These are phyloP conservation scores for Hylaeus anthracinus DNA, from an alignment of 1,140 invertebrate genomes.

Conservation along the genomic window DNA sequence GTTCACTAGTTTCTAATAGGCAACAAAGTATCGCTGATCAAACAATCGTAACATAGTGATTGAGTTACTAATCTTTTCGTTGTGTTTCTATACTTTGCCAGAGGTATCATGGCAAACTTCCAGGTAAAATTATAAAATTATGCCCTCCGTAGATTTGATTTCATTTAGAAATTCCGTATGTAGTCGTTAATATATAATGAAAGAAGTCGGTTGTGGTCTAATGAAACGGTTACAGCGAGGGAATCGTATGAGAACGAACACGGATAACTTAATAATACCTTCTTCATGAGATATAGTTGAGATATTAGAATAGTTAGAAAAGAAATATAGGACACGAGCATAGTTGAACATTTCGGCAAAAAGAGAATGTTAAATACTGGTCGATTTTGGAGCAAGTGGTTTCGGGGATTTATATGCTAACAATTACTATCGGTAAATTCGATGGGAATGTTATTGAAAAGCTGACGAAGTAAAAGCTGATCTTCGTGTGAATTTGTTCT, in stretches of 20 bases:
- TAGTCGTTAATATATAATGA: background rate
- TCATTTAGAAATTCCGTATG: background rate
- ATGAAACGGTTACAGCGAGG: background rate
- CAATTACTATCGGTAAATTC: no score
- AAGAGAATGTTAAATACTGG: no score
- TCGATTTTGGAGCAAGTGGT: no score
- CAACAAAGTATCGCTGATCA: constrained; percentile 15
- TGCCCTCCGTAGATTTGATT: constrained; percentile 15
- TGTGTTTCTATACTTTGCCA: constrained; percentile 62
- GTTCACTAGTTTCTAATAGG: background rate
- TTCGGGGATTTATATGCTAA: no score
- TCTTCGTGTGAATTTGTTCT: no score
- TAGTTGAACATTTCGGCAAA: no score
- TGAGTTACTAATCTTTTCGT: constrained; percentile 50
- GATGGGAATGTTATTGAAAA: no score
- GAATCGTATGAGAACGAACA: background rate
- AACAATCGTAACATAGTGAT: constrained; percentile 10
- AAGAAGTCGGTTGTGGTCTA: background rate
- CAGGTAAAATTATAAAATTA: constrained; percentile 71
- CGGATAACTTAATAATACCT: background rate
- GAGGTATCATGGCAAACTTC: constrained; percentile 80
- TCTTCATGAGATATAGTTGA: background rate
- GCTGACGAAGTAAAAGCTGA: no score
- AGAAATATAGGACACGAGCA: background rate
- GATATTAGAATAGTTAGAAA: background rate